These are phyloP conservation scores for Oxystoma pomonae DNA, from an alignment of 2,888 invertebrate genomes.

Conservation along the genomic window DNA sequence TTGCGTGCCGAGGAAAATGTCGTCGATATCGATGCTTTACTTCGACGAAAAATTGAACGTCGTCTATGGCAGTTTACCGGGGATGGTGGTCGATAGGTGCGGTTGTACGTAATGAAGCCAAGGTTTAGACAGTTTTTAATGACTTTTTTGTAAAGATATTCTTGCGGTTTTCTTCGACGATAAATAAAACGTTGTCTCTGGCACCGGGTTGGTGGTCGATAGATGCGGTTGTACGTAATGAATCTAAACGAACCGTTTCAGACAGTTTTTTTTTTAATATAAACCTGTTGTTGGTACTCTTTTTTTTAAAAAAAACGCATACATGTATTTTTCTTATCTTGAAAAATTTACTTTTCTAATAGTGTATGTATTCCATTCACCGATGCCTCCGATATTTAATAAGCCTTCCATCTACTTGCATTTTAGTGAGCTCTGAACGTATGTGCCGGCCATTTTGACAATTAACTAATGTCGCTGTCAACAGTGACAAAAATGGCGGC, in stretches of 20 bases:
- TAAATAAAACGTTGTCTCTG: slow-evolving; percentile 81
- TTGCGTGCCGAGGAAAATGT: slow-evolving; percentile 87
- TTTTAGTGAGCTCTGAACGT: too few species aligned
- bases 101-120: slow-evolving; percentile 72
- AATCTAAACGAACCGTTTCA: background rate
- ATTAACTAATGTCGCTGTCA: too few species aligned
- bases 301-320: too few species aligned
- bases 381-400: too few species aligned
- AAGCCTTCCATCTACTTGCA: too few species aligned
- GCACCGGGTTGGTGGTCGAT: slow-evolving; percentile 92
- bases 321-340: too few species aligned
- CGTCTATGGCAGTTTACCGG: slow-evolving; percentile 82
- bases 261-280: background rate
- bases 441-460: too few species aligned
- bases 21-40: slow-evolving; percentile 86
- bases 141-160: slow-evolving; percentile 9
- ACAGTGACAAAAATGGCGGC: too few species aligned
- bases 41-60: slow-evolving; percentile 86
- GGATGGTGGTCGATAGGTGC: slow-evolving; percentile 92
- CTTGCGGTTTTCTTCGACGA: slow-evolving; percentile 61
- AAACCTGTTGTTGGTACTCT: background rate
- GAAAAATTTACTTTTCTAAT: too few species aligned
- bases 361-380: too few species aligned
- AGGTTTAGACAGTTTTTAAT: too few species aligned
- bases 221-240: slow-evolving; percentile 85